Base-by-base conservation (phyloP, 2,113 vertebrate genomes). In the Stercorarius parasiticus region DNA sequence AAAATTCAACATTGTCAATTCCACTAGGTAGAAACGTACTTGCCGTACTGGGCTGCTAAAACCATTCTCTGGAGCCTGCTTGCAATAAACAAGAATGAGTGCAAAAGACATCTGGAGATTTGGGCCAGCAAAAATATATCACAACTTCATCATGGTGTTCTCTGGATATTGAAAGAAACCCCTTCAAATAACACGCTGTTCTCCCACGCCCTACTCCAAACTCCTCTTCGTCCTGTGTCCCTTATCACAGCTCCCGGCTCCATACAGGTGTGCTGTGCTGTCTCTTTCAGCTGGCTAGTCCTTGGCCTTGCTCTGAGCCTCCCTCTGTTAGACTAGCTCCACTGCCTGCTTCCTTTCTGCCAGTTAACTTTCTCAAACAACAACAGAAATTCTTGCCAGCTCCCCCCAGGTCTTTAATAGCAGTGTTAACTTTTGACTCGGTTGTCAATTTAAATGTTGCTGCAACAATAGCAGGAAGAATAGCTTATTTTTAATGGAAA, bases 401-500 rank as follows among this genome's bases (percentile, higher is more conserved):
- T 92, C 40, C 27, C 40, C 50, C 38, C 12, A 84, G 32, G 69
- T 90, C 55, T 88, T 74, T 49, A 93, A 81, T 34, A 65, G 16
- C 20, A 79, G 8, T 19, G 21, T 61, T 84, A 88, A 45, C 65
- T 90, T 92, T 61, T 88, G 61, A 81, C 50, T 88, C 25, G 1
- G 5, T 59, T 86, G 50, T 30, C 38, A 40, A 74, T 95, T 86
- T 26, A 84, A 90, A 92, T 65, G 56, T 64, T 91, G 6, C 43
- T 76, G n/a, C 27, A 67, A 92, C 94, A 95, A 79, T 10, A 85
- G 8, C 56, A 61, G 52, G 34, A 65, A 72, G 30, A 90, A 88
- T 10, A 82, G 25, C 19, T 90, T 82, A 42, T 88, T 96, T 94
- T 80, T 82, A 92, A 82, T 84, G 73, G 61, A 88, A 92, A 67